A percentile compares a stretch with the other conserved stretches of the same genome.
Conservation (phyloP, 1,140 invertebrate species). For the Camponotus floridanus region DNA sequence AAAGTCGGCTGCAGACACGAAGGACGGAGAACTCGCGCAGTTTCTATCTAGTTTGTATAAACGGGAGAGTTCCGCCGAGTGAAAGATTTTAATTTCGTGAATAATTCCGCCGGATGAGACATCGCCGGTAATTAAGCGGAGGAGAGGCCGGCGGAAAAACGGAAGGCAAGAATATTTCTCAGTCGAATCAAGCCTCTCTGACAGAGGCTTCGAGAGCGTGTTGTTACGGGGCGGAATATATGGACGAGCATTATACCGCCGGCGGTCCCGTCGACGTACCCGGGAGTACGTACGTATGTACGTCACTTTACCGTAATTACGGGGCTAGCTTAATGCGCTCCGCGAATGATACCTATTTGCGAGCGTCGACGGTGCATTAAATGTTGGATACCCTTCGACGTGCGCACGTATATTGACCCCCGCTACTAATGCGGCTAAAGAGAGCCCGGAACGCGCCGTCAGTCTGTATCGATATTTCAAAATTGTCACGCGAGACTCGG, state of each 20-base stretch:
- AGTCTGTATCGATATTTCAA: constrained; percentile 50
- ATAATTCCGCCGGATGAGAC: constrained; percentile 43
- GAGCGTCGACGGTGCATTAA: constrained; percentile 38
- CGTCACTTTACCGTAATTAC: constrained; percentile 62
- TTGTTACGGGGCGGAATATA: neutral
- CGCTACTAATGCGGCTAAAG: constrained; percentile 35
- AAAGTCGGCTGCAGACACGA: constrained; percentile 25
- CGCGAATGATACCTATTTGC: constrained; percentile 68
- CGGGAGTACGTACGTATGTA: constrained; percentile 1
- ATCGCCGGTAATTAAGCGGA: constrained; percentile 48
- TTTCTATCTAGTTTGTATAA: constrained; percentile 24
- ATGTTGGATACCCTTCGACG: constrained; percentile 36
- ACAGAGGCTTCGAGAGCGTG: neutral
- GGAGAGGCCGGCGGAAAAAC: constrained; percentile 12
- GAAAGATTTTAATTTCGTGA: constrained; percentile 52
- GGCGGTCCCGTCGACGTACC: neutral
- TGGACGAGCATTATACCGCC: constrained; percentile 11
- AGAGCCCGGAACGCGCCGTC: constrained; percentile 17
- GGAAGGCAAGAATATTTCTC: neutral
- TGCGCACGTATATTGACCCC: constrained; percentile 34
- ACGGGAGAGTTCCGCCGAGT: constrained; percentile 4
- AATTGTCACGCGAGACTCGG: constrained; percentile 19
- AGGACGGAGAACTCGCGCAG: neutral
- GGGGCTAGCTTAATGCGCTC: constrained; percentile 58
- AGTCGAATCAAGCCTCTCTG: constrained; percentile 6